Evolutionary conservation across 2,113 vertebrate species (phyloP), one percentile per base, ranked within the genome.

Genomic region (Naja naja): DNA sequence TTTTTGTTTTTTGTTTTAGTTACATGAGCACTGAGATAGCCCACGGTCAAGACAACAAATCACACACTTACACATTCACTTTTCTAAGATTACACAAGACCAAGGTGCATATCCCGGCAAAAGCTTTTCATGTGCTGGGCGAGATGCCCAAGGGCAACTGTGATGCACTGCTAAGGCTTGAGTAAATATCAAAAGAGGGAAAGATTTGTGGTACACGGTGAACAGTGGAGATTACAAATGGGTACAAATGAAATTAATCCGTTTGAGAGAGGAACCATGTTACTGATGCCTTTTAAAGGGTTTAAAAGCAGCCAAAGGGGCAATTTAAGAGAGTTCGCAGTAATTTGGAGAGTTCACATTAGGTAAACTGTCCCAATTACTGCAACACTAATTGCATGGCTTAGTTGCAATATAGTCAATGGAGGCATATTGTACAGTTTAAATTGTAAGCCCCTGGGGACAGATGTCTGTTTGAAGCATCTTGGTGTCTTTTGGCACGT

Each of bases 311-410:
- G 18, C 74, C 34, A 22, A 43, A 43, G 74, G 43, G 74, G 74
- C 74, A 92, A 92, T n/a, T n/a, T n/a, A n/a, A n/a, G n/a, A n/a
- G n/a, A n/a, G n/a, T n/a, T n/a, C n/a, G n/a, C n/a, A n/a, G n/a
- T n/a, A n/a, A n/a, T n/a, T n/a, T n/a, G n/a, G n/a, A n/a, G n/a
- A n/a, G n/a, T n/a, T n/a, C n/a, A n/a, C 88, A 54, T 88, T 64
- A 52, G 22, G 23, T 85, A 92, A 89, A 94, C 39, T 88, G 11
- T 87, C 92, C 16, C 95, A 95, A 94, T 92, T 94, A 93, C 45
- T 91, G 94, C 55, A 91, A 23, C 30, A 93, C 91, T 91, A 94
- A 95, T 96, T 94, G 85, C 92, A 95, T 93, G 92, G 93, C 93
- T 95, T 92, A 95, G 93, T 89, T 45, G 58, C 12, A 81, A 53